Conservation (phyloP, 2,113 vertebrate species). For the Phycodurus eques region DNA sequence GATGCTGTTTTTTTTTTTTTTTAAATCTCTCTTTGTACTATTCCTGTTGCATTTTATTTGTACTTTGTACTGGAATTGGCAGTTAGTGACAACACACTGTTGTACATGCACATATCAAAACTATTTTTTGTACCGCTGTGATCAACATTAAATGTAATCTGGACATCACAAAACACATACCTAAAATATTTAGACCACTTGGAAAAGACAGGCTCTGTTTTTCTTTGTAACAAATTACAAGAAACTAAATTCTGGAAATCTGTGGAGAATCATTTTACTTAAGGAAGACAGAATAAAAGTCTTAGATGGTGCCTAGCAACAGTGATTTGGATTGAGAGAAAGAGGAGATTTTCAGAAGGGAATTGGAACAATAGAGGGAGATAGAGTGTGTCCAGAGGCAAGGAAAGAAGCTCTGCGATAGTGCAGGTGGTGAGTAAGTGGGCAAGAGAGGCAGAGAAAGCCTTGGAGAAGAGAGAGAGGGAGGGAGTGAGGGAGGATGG, state of each 20-base stretch:
- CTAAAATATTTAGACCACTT: not conserved
- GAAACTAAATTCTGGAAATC: not conserved
- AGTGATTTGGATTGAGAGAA: conserved; percentile 56
- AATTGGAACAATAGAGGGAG: conserved; percentile 44
- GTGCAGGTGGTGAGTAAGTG: conserved; percentile 56
- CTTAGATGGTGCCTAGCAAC: conserved; percentile 49
- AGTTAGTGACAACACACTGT: not conserved
- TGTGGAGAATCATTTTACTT: conserved; percentile 24
- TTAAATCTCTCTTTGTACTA: too few species aligned
- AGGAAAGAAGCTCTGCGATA: conserved; percentile 34
- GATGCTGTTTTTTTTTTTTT: not conserved
- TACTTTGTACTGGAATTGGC: not conserved
- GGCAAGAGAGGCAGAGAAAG: conserved; percentile 33
- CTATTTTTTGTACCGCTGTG: not conserved
- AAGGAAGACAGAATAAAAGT: conserved; percentile 18
- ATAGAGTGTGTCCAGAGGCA: conserved; percentile 47
- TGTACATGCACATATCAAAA: not conserved
- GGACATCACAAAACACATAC: not conserved
- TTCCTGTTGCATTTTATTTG: not conserved
- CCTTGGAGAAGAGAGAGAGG: conserved; percentile 17
- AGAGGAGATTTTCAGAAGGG: conserved; percentile 41
- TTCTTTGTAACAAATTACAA: not conserved
- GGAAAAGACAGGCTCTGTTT: not conserved
- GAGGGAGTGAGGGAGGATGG: conserved; percentile 10
- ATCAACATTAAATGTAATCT: not conserved